Evolutionary conservation across 2,888 invertebrate species (phyloP).

Genomic region (Carterocephalus palaemon): DNA sequence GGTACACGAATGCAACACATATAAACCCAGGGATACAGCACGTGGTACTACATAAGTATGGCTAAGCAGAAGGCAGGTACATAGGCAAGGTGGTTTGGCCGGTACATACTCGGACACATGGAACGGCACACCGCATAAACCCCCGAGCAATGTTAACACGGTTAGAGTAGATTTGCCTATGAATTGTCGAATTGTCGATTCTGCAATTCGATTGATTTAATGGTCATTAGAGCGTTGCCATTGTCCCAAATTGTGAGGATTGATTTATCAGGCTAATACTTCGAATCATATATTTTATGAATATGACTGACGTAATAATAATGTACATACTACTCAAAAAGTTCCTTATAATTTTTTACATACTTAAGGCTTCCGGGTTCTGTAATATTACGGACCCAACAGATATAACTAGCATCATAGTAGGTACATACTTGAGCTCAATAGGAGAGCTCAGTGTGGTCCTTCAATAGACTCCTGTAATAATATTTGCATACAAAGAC

Average conservation of each 20-base stretch:
- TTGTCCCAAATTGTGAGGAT: slow-evolving; percentile 10
- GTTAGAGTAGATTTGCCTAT: slow-evolving; percentile 69
- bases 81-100: slow-evolving; percentile 24
- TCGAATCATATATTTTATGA: no score
- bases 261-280: neutral
- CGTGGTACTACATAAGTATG: slow-evolving; percentile 25
- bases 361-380: slow-evolving; percentile 43
- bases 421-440: slow-evolving; percentile 44
- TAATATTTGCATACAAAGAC: slow-evolving; percentile 71
- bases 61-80: slow-evolving; percentile 28
- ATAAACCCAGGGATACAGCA: neutral
- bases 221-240: slow-evolving; percentile 47
- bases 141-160: slow-evolving; percentile 68
- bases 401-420: slow-evolving; percentile 36
- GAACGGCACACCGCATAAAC: slow-evolving; percentile 64
- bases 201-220: slow-evolving; percentile 59
- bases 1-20: slow-evolving; percentile 18
- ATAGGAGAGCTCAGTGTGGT: slow-evolving; percentile 54
- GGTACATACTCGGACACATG: slow-evolving; percentile 43
- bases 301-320: no score
- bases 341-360: no score
- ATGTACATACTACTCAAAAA: no score
- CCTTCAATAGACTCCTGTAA: slow-evolving; percentile 63
- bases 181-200: slow-evolving; percentile 71
- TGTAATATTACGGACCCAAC: slow-evolving; percentile 49